phyloP scores from a whole-genome alignment of 2,888 invertebrate species.

The Dynastes hyllus region DNA sequence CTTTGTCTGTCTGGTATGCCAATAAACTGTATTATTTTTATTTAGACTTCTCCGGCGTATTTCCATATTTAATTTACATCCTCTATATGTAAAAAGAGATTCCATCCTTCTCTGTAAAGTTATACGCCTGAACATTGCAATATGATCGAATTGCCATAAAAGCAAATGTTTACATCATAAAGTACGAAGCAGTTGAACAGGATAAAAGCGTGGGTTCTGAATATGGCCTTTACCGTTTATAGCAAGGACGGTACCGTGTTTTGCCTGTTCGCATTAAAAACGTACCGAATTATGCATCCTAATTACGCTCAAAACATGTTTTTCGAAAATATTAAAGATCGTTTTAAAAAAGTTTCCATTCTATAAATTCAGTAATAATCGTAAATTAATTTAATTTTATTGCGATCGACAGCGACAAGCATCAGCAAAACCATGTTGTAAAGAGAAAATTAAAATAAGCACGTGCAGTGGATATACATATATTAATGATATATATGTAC shows the following conservation, averaged over 20 bases:
- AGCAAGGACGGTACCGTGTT: constrained; percentile 42
- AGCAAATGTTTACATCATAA: constrained; percentile 48
- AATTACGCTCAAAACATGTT: constrained; percentile 4
- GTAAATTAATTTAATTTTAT: constrained; percentile 8
- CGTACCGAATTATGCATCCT: neutral
- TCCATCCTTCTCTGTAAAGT: neutral
- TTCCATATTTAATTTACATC: too few relatives aligned
- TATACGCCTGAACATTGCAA: neutral
- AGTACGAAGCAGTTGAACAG: neutral
- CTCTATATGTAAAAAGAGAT: too few relatives aligned
- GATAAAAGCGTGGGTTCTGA: constrained; percentile 36
- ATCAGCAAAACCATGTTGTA: too few relatives aligned
- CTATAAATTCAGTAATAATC: neutral
- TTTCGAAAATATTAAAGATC: neutral
- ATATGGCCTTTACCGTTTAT: constrained; percentile 47
- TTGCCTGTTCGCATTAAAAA: neutral
- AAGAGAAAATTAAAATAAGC: neutral
- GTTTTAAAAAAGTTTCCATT: neutral
- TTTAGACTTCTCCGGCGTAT: too few relatives aligned
- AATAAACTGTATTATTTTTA: too few relatives aligned
- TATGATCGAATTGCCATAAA: constrained; percentile 46
- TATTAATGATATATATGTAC: too few relatives aligned
- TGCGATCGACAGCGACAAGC: too few relatives aligned
- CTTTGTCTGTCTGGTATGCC: too few relatives aligned
- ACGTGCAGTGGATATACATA: neutral